A percentile compares a stretch with the other conserved stretches of the same genome.
Evolutionary conservation across 92 coral and sea anemone genomes (phyloP).

Genomic region (Epizoanthus ramosus): DNA sequence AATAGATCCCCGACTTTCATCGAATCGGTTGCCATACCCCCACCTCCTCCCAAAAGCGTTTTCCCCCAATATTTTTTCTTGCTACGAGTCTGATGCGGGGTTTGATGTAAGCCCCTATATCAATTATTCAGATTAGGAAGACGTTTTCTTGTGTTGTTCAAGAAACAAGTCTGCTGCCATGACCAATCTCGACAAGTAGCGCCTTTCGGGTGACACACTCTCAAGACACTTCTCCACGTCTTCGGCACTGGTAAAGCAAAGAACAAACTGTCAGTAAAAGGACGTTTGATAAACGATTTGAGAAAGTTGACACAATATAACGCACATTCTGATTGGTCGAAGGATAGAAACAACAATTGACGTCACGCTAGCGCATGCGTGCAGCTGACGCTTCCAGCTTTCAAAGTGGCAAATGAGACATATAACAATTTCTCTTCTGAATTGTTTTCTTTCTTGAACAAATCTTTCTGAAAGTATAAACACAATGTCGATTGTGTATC

Average conservation of each 20-base stretch:
- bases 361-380: neutral
- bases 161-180: conserved; percentile 42
- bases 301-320: neutral
- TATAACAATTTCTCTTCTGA: too few relatives aligned
- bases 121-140: neutral
- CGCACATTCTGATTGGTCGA: neutral
- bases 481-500: too few relatives aligned
- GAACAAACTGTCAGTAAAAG: neutral
- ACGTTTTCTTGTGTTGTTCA: neutral
- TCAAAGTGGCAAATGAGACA: too few relatives aligned
- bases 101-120: too few relatives aligned
- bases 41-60: too few relatives aligned
- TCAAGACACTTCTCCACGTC: conserved; percentile 44
- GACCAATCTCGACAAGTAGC: conserved; percentile 56
- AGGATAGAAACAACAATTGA: neutral
- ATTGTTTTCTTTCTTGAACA: too few relatives aligned
- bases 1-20: too few relatives aligned
- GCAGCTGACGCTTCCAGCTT: too few relatives aligned
- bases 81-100: too few relatives aligned
- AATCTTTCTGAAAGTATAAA: too few relatives aligned
- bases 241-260: conserved; percentile 33
- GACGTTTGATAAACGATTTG: neutral
- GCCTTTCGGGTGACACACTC: conserved; percentile 43
- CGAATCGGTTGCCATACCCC: too few relatives aligned
- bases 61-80: too few relatives aligned